phyloP scores from a whole-genome alignment of 2,797 vertebrate species.

The Rhodeus uyekii region DNA sequence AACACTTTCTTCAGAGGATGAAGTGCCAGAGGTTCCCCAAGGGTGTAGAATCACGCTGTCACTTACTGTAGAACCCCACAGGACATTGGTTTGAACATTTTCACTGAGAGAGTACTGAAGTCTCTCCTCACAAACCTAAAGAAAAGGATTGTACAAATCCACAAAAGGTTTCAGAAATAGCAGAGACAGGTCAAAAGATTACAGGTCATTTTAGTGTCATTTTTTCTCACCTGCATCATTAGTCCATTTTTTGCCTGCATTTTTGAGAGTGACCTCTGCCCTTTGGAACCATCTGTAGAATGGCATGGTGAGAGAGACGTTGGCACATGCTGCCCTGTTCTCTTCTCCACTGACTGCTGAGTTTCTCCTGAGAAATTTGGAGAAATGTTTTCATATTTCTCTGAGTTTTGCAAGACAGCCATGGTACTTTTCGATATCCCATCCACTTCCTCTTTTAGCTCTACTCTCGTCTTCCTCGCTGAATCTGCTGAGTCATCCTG shows the following conservation, averaged over 20 bases:
- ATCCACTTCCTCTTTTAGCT: constrained; percentile 59
- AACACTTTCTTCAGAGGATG: constrained; percentile 50
- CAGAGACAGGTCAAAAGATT: background rate
- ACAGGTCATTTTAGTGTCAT: background rate
- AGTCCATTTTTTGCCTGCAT: constrained; percentile 82
- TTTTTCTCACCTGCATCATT: constrained; percentile 81
- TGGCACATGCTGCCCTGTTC: constrained; percentile 51
- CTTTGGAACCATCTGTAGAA: constrained; percentile 67
- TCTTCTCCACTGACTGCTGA: constrained; percentile 57
- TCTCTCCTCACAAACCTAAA: constrained; percentile 89
- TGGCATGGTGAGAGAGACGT: constrained; percentile 51
- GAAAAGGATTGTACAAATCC: background rate
- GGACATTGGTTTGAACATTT: constrained; percentile 89
- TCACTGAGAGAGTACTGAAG: constrained; percentile 89
- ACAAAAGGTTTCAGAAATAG: constrained; percentile 7
- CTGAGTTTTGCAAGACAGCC: constrained; percentile 33
- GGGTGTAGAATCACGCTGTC: constrained; percentile 71
- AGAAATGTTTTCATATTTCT: constrained; percentile 37
- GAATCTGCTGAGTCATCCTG: constrained; percentile 41
- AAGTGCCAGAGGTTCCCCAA: constrained; percentile 70
- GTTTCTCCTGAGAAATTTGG: constrained; percentile 48
- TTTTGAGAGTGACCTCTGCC: constrained; percentile 75
- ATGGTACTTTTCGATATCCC: constrained; percentile 49
- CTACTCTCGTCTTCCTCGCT: constrained; percentile 47
- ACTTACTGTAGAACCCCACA: constrained; percentile 77